Base-by-base conservation (phyloP, 2,888 invertebrate genomes). In the Sericinus montela region DNA sequence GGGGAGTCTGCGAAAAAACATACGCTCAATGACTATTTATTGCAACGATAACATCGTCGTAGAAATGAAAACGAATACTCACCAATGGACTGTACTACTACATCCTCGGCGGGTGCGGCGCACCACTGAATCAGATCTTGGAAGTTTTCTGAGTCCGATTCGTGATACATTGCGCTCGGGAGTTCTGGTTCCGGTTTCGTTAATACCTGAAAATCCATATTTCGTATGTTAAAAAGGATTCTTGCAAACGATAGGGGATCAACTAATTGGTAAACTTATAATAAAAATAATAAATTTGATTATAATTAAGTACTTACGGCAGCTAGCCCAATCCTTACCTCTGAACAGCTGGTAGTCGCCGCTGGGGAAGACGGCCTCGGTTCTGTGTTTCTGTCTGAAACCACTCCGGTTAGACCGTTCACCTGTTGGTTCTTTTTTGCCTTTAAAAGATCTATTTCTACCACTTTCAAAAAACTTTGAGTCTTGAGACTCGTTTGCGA, bases 41-140 rank as follows among this genome's bases (percentile, higher is more conserved):
- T 34, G 10, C 19, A 15, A 1, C 10, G n/a, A 29, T 5, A 11
- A 7, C n/a, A 25, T n/a, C 16, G 9, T 7, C 3, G n/a, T 6
- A 5, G 2, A 16, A 25, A 4, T 19, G 30, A 10, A 15, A 16
- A 13, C 11, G 16, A 1, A 40, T 36, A 55, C 78, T 79, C 57
- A 87, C 89, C 89, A 88, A 74, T 86, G 77, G 75, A 81, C 79
- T 75, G 87, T 80, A 69, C 75, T 75, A 66, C 77, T 79, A 79
- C 84, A 76, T 77, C 84, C 85, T 78, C 88, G 73, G 76, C 83
- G 79, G 79, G 87, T 72, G 74, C 80, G 72, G 78, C 87, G 80
- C 91, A 92, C 91, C 89, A 92, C 63, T 80, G 81, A 70, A 86
- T 90, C 80, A 93, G 90, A 85, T 93, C 93, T 90, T 92, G 92